phyloP scores from a whole-genome alignment of 1,140 invertebrate genomes.

The Hydropsyche tenuis region DNA sequence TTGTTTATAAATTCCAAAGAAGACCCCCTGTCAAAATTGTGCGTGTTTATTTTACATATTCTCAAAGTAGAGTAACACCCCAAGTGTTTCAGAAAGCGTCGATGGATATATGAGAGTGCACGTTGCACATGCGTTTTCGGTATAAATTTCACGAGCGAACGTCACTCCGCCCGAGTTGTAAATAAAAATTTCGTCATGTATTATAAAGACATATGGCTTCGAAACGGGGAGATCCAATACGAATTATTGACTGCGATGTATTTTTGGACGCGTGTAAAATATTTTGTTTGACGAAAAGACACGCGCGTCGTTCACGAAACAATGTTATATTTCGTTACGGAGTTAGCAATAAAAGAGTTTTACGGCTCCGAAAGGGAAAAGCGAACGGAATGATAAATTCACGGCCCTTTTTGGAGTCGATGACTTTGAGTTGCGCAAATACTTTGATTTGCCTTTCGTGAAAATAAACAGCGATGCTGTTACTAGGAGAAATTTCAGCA shows the following conservation, averaged over 20 bases:
- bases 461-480: slow-evolving; percentile 12
- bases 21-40: too few relatives aligned
- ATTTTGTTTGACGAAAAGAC: slow-evolving; percentile 14
- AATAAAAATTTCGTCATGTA: slow-evolving; percentile 14
- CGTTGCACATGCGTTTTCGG: slow-evolving; percentile 22
- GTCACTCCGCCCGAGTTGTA: neutral
- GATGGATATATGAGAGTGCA: slow-evolving; percentile 29
- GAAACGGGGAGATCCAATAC: too few relatives aligned
- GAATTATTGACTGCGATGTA: neutral
- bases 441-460: slow-evolving; percentile 17
- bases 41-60: neutral
- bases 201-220: too few relatives aligned
- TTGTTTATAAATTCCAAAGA: too few relatives aligned
- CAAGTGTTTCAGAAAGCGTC: slow-evolving; percentile 14
- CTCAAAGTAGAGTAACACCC: neutral
- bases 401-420: neutral
- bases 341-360: slow-evolving; percentile 6
- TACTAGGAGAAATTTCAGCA: too few relatives aligned
- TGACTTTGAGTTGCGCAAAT: neutral
- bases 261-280: slow-evolving; percentile 24
- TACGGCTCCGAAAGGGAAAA: neutral
- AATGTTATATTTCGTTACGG: slow-evolving; percentile 12
- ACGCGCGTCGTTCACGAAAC: neutral
- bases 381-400: neutral
- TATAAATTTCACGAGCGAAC: slow-evolving; percentile 10